Evolutionary conservation across 92 coral and sea anemone genomes (phyloP), one percentile per base, ranked within the genome.

Genomic region (Montipora capitata): DNA sequence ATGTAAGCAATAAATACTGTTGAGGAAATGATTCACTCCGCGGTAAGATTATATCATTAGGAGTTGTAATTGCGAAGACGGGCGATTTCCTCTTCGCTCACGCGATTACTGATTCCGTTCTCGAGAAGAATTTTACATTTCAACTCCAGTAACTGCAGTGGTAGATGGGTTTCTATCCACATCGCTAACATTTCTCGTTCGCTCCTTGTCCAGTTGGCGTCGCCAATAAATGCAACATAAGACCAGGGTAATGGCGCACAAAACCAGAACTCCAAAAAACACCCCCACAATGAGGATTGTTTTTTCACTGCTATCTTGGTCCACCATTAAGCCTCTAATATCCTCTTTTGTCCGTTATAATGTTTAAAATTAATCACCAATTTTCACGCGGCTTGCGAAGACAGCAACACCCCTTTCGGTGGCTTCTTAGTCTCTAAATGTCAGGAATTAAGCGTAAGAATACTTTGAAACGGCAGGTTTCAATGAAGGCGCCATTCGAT

Each of bases 161-260:
- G 96, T 87, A 0, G 96, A 93, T 17, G 68, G 76, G 39, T 89
- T 93, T 64, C 78, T 79, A 38, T 88, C 95, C 44, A 62, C 41
- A n/a, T 89, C 96, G 41, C 96, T 90, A 5, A 43, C 40, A 44
- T 42, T 41, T 58, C 69, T 81, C n/a, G 84, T 56, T 44, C 88
- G 40, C 40, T 89, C 95, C 48, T 95, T 88, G 51, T 88, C 90
- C 38, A 95, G 88, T 38, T 95, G 94, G 39, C 89, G 88, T 12
- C 96, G 88, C 98, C 98, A 95, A 69, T 85, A 95, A 39, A 95
- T 54, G 52, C 98, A 95, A 35, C 98, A 95, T 41, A 89, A 58
- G 2, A 93, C 72, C 49, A 88, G n/a, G 35, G 92, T 78, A 10
- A 95, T 38, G 5, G 91, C 89, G 41, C 94, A 74, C 18, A 95